Percentiles rank a stretch among this genome's conserved stretches.
These are phyloP conservation scores for Onthophagus taurus DNA, from an alignment of 1,140 invertebrate species.

Conservation along the genomic window DNA sequence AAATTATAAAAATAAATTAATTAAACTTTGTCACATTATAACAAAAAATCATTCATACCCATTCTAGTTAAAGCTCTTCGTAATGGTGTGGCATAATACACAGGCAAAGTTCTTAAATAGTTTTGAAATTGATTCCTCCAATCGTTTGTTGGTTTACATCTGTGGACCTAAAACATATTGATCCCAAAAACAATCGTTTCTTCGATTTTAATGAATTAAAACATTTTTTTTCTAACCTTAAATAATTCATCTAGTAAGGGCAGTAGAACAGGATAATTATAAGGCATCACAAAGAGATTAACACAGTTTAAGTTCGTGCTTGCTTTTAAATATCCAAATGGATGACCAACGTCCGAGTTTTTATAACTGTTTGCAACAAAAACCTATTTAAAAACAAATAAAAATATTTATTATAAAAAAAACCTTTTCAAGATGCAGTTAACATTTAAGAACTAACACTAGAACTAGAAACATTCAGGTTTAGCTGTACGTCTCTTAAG, in stretches of 20 bases:
- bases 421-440: slow-evolving; percentile 8
- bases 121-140: slow-evolving; percentile 86
- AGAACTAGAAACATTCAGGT: too few species aligned
- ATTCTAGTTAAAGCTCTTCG: slow-evolving; percentile 84
- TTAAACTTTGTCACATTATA: too few species aligned
- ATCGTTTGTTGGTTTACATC: slow-evolving; percentile 81
- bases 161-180: slow-evolving; percentile 53
- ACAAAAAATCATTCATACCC: too few species aligned
- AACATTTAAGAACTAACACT: too few species aligned
- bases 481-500: too few species aligned
- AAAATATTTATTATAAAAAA: slow-evolving; percentile 24
- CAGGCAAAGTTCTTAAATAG: slow-evolving; percentile 90
- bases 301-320: slow-evolving; percentile 90
- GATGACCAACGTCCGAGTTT: slow-evolving; percentile 76
- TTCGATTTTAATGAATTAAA: neutral
- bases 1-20: slow-evolving; percentile 3
- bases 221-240: slow-evolving; percentile 36
- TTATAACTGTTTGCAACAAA: slow-evolving; percentile 87
- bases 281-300: slow-evolving; percentile 96
- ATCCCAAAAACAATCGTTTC: neutral
- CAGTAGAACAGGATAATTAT: slow-evolving; percentile 94
- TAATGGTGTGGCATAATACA: slow-evolving; percentile 84
- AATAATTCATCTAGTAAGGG: slow-evolving; percentile 90
- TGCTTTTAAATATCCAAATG: slow-evolving; percentile 98
- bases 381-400: too few species aligned